Percentiles rank a stretch among this genome's conserved stretches.
These are phyloP conservation scores for Zaprionus lachaisei DNA, from an alignment of 1,140 invertebrate species.

Conservation along the genomic window DNA sequence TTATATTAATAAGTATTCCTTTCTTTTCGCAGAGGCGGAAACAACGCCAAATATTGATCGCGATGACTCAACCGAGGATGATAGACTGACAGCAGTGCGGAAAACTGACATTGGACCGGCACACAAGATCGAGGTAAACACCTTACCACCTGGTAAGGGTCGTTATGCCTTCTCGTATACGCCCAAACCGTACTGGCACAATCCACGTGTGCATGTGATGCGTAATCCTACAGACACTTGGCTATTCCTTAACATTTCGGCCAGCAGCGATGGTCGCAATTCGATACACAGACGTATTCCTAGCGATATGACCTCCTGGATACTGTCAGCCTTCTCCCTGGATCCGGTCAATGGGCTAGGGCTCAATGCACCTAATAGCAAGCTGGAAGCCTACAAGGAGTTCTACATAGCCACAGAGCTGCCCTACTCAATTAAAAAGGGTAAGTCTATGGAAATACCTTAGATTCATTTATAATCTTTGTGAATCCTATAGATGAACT, in stretches of 20 bases:
- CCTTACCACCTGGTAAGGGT: constrained; percentile 92
- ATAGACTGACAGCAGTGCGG: constrained; percentile 70
- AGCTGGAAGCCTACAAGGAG: constrained; percentile 93
- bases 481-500: constrained; percentile 87
- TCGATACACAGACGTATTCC: constrained; percentile 88
- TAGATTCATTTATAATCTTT: too few species aligned
- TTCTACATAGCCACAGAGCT: constrained; percentile 93
- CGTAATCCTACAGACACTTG: constrained; percentile 91
- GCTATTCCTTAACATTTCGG: constrained; percentile 93
- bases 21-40: constrained; percentile 54
- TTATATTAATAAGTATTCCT: not conserved
- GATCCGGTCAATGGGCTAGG: constrained; percentile 94
- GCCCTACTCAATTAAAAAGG: constrained; percentile 95
- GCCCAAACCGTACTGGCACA: constrained; percentile 91
- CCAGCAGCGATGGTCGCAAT: constrained; percentile 85
- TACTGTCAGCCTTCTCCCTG: constrained; percentile 96
- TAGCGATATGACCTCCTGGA: constrained; percentile 96
- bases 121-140: constrained; percentile 86
- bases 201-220: constrained; percentile 91
- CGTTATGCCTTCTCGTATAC: constrained; percentile 96
- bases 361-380: constrained; percentile 89
- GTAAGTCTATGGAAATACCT: constrained; percentile 68
- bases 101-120: constrained; percentile 84
- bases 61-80: constrained; percentile 64
- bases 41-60: constrained; percentile 54